Evolutionary conservation across 2,888 invertebrate genomes (phyloP).

Genomic region (Linnaemya tessellans): DNA sequence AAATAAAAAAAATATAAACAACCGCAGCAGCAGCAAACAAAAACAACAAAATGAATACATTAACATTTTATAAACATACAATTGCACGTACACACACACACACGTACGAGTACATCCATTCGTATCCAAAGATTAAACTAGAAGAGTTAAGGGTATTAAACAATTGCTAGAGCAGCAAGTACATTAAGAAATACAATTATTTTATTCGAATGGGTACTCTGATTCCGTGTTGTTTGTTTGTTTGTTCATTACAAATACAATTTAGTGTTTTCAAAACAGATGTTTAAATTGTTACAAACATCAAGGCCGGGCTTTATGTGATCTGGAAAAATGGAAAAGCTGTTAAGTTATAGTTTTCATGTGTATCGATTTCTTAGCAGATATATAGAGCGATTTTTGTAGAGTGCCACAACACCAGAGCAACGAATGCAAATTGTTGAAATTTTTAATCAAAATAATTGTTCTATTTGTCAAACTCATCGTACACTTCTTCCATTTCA

Average conservation of each 20-base stretch:
- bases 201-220: slow-evolving; percentile 55
- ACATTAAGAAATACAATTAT: slow-evolving; percentile 50
- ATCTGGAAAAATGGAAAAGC: background rate
- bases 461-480: too few relatives aligned
- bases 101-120: too few relatives aligned
- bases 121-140: slow-evolving; percentile 50
- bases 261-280: slow-evolving; percentile 57
- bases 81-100: slow-evolving; percentile 3
- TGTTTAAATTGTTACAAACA: slow-evolving; percentile 18
- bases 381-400: too few relatives aligned
- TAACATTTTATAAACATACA: slow-evolving; percentile 65
- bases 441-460: too few relatives aligned
- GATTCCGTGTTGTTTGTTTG: slow-evolving; percentile 52
- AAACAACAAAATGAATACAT: slow-evolving; percentile 63
- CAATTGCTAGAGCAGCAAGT: slow-evolving; percentile 61
- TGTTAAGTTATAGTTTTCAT: background rate
- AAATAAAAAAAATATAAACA: slow-evolving; percentile 45
- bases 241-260: slow-evolving; percentile 33
- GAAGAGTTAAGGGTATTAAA: slow-evolving; percentile 56
- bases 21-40: slow-evolving; percentile 51
- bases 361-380: too few relatives aligned
- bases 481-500: too few relatives aligned
- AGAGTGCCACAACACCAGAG: too few relatives aligned
- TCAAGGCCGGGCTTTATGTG: background rate
- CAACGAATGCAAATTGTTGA: too few relatives aligned